These are phyloP conservation scores for Brienomyrus longianalis DNA, from an alignment of 2,113 vertebrate species.

Conservation along the genomic window DNA sequence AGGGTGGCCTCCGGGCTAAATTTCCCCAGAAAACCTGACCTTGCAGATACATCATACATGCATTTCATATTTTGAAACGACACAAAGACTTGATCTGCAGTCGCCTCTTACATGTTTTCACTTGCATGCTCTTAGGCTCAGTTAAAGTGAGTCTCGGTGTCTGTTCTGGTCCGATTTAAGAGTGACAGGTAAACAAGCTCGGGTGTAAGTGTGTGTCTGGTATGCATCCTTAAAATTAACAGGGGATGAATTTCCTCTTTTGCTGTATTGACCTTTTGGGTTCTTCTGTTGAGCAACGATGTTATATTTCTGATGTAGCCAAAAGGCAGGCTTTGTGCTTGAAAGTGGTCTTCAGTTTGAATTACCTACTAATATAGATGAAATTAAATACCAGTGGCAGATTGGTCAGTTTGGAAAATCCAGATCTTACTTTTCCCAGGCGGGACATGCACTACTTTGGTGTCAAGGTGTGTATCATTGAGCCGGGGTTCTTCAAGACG, in stretches of 20 bases:
- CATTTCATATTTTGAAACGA: not conserved
- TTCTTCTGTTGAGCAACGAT: not conserved
- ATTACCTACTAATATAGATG: not conserved
- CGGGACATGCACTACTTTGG: slow-evolving; percentile 80
- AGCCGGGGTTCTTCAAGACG: slow-evolving; percentile 87
- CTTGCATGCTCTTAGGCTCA: not conserved
- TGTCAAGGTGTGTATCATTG: slow-evolving; percentile 79
- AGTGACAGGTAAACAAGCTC: not conserved
- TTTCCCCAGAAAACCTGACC: not conserved
- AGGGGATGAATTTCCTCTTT: not conserved
- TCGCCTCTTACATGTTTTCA: not conserved
- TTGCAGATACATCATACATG: not conserved
- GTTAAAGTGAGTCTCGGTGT: not conserved
- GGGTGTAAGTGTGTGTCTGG: not conserved
- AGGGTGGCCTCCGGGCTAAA: not conserved
- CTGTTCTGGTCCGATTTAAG: not conserved
- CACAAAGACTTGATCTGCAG: not conserved
- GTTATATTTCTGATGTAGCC: not conserved
- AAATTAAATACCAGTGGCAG: not conserved
- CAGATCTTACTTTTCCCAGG: slow-evolving; percentile 49
- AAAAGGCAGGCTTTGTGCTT: not conserved
- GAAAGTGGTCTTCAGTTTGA: not conserved
- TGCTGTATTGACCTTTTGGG: not conserved
- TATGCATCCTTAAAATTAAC: not conserved
- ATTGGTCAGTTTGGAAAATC: not conserved